Conservation (phyloP, 2,888 invertebrate genomes). For the Cynaeus angustus region DNA sequence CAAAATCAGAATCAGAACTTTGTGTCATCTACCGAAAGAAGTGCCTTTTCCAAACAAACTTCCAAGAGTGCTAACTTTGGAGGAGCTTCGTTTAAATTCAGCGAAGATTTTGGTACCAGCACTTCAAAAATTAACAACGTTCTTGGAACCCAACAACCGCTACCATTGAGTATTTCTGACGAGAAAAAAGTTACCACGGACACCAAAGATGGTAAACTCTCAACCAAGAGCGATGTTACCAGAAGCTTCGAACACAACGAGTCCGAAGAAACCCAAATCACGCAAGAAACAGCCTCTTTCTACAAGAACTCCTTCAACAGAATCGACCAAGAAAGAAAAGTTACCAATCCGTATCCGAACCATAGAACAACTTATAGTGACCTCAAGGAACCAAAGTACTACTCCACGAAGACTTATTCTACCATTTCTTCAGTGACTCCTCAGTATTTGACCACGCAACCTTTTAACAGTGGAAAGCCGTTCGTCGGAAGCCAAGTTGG, state of each 20-base stretch:
- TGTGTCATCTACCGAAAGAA: too few species aligned
- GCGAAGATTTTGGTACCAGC: conserved; percentile 4
- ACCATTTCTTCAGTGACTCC: conserved; percentile 65
- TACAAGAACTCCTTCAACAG: conserved; percentile 71
- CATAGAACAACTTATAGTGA: conserved; percentile 68
- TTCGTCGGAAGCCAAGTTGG: conserved; percentile 66
- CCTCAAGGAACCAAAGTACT: conserved; percentile 61
- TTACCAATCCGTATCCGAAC: conserved; percentile 65
- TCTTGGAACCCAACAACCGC: neutral
- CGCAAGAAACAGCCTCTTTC: conserved; percentile 86
- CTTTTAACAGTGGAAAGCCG: conserved; percentile 67
- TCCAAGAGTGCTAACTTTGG: too few species aligned
- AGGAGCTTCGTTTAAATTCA: neutral
- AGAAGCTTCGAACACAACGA: conserved; percentile 45
- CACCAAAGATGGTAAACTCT: conserved; percentile 9
- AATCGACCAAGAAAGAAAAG: conserved; percentile 57
- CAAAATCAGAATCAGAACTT: neutral
- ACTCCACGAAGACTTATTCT: conserved; percentile 54
- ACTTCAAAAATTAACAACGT: neutral
- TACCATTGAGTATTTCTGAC: neutral
- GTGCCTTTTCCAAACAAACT: too few species aligned
- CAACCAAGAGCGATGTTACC: conserved; percentile 46
- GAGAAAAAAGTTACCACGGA: conserved; percentile 6
- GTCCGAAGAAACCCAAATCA: conserved; percentile 77
- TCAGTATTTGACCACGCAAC: conserved; percentile 66